Evolutionary conservation across 2,797 vertebrate species (phyloP).

Genomic region (Psittacula echo): DNA sequence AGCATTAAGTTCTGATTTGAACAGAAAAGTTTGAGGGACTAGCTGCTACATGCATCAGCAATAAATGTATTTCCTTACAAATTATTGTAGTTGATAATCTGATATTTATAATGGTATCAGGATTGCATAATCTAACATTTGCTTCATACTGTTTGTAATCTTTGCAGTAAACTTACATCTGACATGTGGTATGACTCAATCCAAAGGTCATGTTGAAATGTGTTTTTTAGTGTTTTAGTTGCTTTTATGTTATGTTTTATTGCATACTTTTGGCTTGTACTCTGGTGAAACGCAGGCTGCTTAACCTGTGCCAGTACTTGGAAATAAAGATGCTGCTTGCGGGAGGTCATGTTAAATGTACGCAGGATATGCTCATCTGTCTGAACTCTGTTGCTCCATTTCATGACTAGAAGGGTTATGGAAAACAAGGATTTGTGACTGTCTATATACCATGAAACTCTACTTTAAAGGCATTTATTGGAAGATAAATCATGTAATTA

Average conservation of each 20-base stretch:
- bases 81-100: background rate
- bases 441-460: background rate
- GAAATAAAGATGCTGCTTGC: background rate
- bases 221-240: background rate
- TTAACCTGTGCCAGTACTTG: background rate
- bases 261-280: background rate
- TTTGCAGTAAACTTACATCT: background rate
- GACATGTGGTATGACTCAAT: background rate
- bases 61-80: background rate
- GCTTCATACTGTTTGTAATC: slow-evolving; percentile 11
- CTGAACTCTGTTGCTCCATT: background rate
- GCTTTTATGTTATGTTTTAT: slow-evolving; percentile 39
- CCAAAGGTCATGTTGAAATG: slow-evolving; percentile 20
- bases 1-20: background rate
- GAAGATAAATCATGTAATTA: background rate
- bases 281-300: background rate
- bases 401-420: background rate
- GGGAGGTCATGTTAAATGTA: background rate
- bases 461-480: background rate
- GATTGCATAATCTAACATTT: background rate
- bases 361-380: background rate
- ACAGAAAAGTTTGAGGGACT: background rate
- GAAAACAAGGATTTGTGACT: background rate
- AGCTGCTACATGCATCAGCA: background rate
- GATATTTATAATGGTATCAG: background rate